Conservation (phyloP, 2,797 vertebrate species). For the Threskiornis aethiopicus region DNA sequence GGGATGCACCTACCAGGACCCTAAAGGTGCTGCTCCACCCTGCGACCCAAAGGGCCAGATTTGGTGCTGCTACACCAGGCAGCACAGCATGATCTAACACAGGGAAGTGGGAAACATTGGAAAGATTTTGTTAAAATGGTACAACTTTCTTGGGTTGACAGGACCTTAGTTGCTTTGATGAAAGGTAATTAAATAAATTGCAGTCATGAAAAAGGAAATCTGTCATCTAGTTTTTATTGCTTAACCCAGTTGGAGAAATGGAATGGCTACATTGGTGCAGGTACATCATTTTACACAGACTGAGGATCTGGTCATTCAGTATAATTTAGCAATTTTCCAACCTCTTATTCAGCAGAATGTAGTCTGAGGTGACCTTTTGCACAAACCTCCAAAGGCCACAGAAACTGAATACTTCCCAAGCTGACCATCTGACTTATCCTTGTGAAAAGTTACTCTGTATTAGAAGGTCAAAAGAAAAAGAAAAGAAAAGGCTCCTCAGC, state of each 20-base stretch:
- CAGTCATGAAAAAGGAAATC: background rate
- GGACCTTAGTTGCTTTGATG: background rate
- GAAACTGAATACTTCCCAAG: slow-evolving; percentile 37
- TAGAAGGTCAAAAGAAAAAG: slow-evolving; percentile 65
- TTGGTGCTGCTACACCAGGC: background rate
- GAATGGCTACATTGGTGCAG: background rate
- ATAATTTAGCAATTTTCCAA: slow-evolving; percentile 5
- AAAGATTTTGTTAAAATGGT: background rate
- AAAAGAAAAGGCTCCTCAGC: slow-evolving; percentile 58
- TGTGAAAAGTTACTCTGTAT: slow-evolving; percentile 62
- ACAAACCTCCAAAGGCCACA: slow-evolving; percentile 14
- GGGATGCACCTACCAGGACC: background rate
- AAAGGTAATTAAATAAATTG: background rate
- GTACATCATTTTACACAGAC: background rate
- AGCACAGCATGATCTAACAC: background rate
- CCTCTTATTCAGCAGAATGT: slow-evolving; percentile 45
- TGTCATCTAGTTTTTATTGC: background rate
- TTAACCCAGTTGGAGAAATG: background rate
- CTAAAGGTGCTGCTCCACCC: background rate
- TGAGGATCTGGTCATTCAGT: background rate
- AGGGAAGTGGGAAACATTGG: background rate
- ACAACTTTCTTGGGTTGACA: background rate
- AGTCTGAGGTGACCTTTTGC: slow-evolving; percentile 43
- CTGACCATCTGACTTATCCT: slow-evolving; percentile 59
- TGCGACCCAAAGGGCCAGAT: background rate